Conservation (phyloP, 2,888 invertebrate species). For the Amiota communis region DNA sequence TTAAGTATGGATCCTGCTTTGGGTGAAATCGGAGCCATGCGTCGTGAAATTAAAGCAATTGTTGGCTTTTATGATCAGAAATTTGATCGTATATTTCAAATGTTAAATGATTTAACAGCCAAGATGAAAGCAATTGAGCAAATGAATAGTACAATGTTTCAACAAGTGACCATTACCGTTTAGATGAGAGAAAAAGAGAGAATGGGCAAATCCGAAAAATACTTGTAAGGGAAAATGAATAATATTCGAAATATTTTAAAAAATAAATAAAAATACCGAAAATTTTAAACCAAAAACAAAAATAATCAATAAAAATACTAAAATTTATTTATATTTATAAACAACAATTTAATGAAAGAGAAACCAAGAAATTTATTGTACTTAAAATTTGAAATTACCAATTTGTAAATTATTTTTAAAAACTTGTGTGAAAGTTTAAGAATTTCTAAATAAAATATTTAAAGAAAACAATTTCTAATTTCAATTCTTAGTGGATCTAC, state of each 20-base stretch:
- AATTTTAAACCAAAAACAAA: not conserved
- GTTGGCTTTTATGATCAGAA: constrained; percentile 63
- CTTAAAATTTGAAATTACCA: too few species aligned
- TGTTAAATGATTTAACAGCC: constrained; percentile 51
- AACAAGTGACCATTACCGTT: constrained; percentile 60
- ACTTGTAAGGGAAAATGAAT: not conserved
- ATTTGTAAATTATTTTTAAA: too few species aligned
- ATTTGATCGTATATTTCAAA: constrained; percentile 48
- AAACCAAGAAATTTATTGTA: too few species aligned
- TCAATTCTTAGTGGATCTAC: too few species aligned
- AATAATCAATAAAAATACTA: not conserved
- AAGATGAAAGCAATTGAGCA: constrained; percentile 56
- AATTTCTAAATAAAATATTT: too few species aligned
- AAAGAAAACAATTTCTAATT: too few species aligned
- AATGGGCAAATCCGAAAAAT: not conserved
- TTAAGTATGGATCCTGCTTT: not conserved
- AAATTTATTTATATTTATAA: constrained; percentile 1
- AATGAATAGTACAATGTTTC: constrained; percentile 62
- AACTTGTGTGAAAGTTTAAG: too few species aligned
- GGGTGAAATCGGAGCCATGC: constrained; percentile 52
- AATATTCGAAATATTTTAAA: not conserved
- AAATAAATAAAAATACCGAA: not conserved
- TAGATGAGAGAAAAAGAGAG: constrained; percentile 27
- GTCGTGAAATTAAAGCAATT: constrained; percentile 61
- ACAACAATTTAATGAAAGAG: too few species aligned